These are phyloP conservation scores for Heteractis magnifica DNA, from an alignment of 92 coral and sea anemone genomes.

Conservation along the genomic window DNA sequence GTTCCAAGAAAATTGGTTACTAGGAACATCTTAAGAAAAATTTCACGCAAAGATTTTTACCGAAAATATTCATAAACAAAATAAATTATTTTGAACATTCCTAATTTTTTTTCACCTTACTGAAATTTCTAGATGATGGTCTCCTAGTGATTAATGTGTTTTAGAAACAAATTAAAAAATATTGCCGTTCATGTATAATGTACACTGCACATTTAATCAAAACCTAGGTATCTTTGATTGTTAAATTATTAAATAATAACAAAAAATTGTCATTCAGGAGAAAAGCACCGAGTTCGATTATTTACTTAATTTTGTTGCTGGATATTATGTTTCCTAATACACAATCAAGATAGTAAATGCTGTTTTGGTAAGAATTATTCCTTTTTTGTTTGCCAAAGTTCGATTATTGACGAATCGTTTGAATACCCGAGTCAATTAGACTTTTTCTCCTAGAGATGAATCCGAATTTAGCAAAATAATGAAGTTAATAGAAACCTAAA, in stretches of 20 bases:
- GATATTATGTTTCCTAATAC: constrained; percentile 14
- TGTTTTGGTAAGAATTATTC: constrained; percentile 8
- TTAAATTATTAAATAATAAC: background rate
- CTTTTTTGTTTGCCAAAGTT: background rate
- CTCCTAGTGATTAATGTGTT: background rate
- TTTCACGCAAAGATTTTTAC: background rate
- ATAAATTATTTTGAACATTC: background rate
- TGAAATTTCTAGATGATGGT: background rate
- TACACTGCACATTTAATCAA: background rate
- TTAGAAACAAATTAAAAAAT: background rate
- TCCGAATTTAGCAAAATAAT: background rate
- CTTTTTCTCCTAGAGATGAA: background rate
- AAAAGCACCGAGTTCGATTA: background rate
- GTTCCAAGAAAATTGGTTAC: background rate
- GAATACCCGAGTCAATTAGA: constrained; percentile 26
- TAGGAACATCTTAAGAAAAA: background rate
- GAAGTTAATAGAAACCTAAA: background rate
- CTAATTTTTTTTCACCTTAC: background rate
- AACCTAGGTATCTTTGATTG: background rate
- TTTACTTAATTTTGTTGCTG: background rate
- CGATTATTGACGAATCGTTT: constrained; percentile 11
- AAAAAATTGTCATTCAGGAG: background rate
- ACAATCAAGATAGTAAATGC: constrained; percentile 3
- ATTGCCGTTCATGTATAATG: background rate
- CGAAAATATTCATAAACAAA: background rate